Base-by-base conservation (phyloP, 2,888 invertebrate species). In the Melinaea marsaeus region DNA sequence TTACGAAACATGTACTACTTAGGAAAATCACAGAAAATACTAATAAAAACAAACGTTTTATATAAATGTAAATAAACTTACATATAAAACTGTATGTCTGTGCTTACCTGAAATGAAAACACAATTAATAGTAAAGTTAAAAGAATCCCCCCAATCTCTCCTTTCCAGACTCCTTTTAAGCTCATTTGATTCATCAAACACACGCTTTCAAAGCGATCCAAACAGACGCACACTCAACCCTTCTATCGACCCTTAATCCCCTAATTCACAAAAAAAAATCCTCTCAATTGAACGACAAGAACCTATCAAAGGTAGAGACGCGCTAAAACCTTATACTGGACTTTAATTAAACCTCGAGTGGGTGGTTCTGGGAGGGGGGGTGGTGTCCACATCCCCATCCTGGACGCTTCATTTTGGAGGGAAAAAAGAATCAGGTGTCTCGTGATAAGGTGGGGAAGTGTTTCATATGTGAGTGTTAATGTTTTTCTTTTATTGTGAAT, bases 301-400 rank as follows among this genome's bases (percentile, higher is more conserved):
- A 75, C 76, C 77, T 76, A 77, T 78, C 75, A 79, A 75, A 77
- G 75, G 75, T 83, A 77, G 81, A 84, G 84, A 85, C 81, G 86
- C 84, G 86, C 83, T 87, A 87, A 84, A 88, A 81, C 88, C 89
- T 88, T 88, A 84, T 74, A 79, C 87, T 80, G 80, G 81, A 81
- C 86, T 88, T 89, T 89, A 89, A 90, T 90, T 89, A 90, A 88
- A 87, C 80, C 81, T 74, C 72, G 77, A 70, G 71, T 74, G 74
- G 73, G 74, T 73, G 70, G 64, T 66, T 55, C 56, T 37, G 64
- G 61, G 66, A 61, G 71, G 62, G 63, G 66, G 70, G 64, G 75
- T 79, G 79, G 81, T 83, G 87, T 86, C 85, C 86, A 84, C 84
- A 85, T 86, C 84, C 86, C 86, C 84, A 83, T 81, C 81, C 77